Conservation (phyloP, 1,140 invertebrate species). For the Drosophila willistoni region DNA sequence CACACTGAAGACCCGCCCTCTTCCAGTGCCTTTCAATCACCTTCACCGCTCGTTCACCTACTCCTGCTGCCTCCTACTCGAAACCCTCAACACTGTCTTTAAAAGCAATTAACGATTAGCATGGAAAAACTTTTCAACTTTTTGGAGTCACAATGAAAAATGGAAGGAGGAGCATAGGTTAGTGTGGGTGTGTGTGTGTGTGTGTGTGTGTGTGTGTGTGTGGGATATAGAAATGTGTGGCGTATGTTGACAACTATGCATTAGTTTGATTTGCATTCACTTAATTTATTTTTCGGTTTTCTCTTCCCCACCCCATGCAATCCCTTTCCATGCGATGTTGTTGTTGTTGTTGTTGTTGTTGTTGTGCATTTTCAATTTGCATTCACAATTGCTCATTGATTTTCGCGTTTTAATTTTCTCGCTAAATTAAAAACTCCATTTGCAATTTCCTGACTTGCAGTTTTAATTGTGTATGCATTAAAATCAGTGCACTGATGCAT, state of each 20-base stretch:
- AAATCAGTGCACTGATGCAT: constrained; percentile 74
- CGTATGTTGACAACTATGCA: constrained; percentile 52
- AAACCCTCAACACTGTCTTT: constrained; percentile 46
- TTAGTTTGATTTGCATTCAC: constrained; percentile 65
- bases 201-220: not conserved
- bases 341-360: constrained; percentile 29
- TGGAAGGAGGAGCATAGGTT: not conserved
- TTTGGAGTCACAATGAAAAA: constrained; percentile 18
- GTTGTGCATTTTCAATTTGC: constrained; percentile 51
- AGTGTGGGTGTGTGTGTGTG: too few species aligned
- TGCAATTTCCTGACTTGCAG: constrained; percentile 76
- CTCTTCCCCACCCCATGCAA: constrained; percentile 7
- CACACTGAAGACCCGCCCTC: not conserved
- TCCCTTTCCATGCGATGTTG: constrained; percentile 10
- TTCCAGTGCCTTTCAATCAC: not conserved
- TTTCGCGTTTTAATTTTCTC: constrained; percentile 69
- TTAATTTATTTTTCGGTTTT: constrained; percentile 51
- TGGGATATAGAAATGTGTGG: constrained; percentile 11
- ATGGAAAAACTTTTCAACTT: constrained; percentile 68
- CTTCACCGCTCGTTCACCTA: not conserved
- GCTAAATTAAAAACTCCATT: constrained; percentile 69
- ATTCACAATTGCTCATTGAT: constrained; percentile 77
- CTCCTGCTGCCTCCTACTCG: too few species aligned
- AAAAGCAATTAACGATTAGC: constrained; percentile 80
- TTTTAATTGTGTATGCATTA: constrained; percentile 77